phyloP scores from a whole-genome alignment of 2,888 invertebrate genomes.

The Callyntrura sp. region DNA sequence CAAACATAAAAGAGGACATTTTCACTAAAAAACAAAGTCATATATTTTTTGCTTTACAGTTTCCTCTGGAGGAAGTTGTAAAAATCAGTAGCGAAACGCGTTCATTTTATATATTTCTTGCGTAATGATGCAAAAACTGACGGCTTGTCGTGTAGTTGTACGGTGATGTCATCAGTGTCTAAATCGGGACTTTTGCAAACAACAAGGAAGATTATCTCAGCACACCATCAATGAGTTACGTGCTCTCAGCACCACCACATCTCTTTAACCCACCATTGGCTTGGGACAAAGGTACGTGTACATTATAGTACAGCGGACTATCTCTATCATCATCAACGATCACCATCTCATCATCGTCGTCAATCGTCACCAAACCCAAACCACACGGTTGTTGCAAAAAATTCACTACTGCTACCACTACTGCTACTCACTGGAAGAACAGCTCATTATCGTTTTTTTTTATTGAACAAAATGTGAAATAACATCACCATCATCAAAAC shows the following conservation, averaged over 20 bases:
- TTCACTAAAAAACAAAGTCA: not conserved
- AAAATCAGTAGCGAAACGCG: conserved; percentile 19
- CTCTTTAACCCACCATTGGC: not conserved
- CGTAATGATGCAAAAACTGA: conserved; percentile 8
- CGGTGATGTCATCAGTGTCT: conserved; percentile 53
- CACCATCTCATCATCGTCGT: conserved; percentile 37
- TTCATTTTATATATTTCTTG: conserved; percentile 1
- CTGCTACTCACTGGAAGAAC: conserved; percentile 52
- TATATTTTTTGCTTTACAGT: not conserved
- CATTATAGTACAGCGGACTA: not conserved
- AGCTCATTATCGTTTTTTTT: conserved; percentile 55
- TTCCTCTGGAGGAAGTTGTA: conserved; percentile 49
- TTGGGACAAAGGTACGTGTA: not conserved
- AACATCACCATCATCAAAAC: conserved; percentile 16
- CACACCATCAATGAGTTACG: conserved; percentile 11
- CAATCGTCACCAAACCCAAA: conserved; percentile 49
- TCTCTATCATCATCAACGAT: conserved; percentile 19
- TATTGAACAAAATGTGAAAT: conserved; percentile 33
- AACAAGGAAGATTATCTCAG: not conserved
- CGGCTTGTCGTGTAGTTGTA: not conserved
- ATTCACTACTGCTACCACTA: conserved; percentile 30
- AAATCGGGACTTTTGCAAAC: conserved; percentile 40
- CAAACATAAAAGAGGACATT: not conserved
- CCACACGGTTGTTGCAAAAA: conserved; percentile 10
- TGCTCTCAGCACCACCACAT: not conserved